phyloP scores from a whole-genome alignment of 2,888 invertebrate genomes.

The Parasteatoda lunata region DNA sequence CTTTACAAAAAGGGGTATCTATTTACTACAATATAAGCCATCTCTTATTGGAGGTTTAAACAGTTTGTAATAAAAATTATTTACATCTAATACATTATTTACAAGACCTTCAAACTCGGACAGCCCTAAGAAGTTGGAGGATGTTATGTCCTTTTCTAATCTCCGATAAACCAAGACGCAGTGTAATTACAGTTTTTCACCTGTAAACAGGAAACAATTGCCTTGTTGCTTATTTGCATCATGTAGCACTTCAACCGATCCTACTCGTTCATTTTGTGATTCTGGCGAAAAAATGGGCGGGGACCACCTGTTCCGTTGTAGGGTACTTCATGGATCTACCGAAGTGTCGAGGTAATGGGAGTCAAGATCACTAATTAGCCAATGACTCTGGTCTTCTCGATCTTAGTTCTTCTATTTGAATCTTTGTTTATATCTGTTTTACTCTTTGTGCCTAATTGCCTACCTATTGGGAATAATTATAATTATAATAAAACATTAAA shows the following conservation, averaged over 20 bases:
- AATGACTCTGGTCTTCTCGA: not conserved
- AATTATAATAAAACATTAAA: no score
- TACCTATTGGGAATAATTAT: no score
- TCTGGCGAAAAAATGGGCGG: not conserved
- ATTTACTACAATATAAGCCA: no score
- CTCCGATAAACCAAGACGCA: not conserved
- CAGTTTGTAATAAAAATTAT: no score
- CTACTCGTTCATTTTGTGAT: not conserved
- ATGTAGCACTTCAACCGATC: not conserved
- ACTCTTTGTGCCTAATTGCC: no score
- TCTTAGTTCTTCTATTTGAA: no score
- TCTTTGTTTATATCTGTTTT: no score
- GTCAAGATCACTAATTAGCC: not conserved
- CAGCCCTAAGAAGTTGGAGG: not conserved
- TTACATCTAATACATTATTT: no score
- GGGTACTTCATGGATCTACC: not conserved
- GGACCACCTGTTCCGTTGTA: not conserved
- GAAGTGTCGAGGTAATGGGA: not conserved
- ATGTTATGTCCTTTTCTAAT: not conserved
- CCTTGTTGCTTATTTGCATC: not conserved
- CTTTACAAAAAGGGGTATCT: no score
- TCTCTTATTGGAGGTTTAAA: no score
- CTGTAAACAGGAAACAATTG: not conserved
- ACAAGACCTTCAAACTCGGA: not conserved
- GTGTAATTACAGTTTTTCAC: not conserved